These are phyloP conservation scores for Alcedo quadribrachys DNA, from an alignment of 2,797 vertebrate genomes.

Conservation along the genomic window DNA sequence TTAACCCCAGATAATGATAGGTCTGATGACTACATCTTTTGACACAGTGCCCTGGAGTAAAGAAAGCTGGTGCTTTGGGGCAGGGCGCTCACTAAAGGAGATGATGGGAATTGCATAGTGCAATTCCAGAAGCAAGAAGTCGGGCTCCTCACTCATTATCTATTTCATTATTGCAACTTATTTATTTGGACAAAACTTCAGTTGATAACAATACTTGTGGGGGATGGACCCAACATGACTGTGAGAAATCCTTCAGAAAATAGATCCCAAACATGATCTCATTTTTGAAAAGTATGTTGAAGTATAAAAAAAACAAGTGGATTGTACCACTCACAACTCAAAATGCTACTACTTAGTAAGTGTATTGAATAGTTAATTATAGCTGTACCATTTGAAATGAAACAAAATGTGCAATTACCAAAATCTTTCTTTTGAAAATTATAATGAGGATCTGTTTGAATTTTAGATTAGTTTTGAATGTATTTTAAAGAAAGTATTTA, in stretches of 20 bases:
- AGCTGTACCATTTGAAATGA: background rate
- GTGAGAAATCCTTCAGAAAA: background rate
- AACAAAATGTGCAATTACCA: background rate
- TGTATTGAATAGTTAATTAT: background rate
- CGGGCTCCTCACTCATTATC: background rate
- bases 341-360: background rate
- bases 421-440: slow-evolving; percentile 1
- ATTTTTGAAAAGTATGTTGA: background rate
- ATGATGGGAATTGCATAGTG: background rate
- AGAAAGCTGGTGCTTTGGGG: background rate
- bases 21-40: background rate
- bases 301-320: background rate
- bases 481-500: slow-evolving; percentile 34
- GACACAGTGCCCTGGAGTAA: background rate
- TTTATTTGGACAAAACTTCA: background rate
- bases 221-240: background rate
- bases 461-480: background rate
- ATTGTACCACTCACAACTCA: background rate
- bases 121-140: background rate
- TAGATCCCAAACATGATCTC: background rate
- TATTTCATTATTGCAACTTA: background rate
- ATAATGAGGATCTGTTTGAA: background rate
- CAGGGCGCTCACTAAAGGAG: background rate
- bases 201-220: background rate
- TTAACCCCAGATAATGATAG: background rate